Conservation (phyloP, 2,113 vertebrate genomes). For the Cariama cristata region DNA sequence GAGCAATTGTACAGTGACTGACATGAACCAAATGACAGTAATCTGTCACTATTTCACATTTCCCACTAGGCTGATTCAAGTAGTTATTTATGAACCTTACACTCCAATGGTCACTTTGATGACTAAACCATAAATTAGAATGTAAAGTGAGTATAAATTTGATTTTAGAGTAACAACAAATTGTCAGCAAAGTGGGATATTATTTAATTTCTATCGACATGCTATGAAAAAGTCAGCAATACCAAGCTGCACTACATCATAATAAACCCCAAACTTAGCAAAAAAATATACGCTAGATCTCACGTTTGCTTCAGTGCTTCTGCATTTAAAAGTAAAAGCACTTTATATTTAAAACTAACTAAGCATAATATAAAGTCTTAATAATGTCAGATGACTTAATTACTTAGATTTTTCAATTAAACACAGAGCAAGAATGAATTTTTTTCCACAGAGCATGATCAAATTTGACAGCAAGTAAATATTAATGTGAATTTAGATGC, state of each 20-base stretch:
- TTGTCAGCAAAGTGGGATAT: conserved; percentile 34
- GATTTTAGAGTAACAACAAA: conserved; percentile 59
- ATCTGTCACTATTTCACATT: conserved; percentile 48
- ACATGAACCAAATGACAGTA: conserved; percentile 51
- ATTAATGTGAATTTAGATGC: background rate
- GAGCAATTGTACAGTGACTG: background rate
- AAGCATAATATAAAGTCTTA: background rate
- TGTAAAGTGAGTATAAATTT: conserved; percentile 60
- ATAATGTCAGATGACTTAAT: background rate
- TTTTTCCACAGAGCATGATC: background rate
- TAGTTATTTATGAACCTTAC: conserved; percentile 58
- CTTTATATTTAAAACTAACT: too few species aligned
- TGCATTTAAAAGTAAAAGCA: conserved; percentile 23
- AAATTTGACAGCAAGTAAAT: background rate
- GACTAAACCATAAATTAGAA: conserved; percentile 72
- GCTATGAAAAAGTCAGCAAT: conserved; percentile 50
- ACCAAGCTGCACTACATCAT: conserved; percentile 21
- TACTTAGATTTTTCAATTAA: conserved; percentile 26
- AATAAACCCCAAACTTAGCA: background rate
- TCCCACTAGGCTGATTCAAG: conserved; percentile 19
- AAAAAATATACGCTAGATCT: background rate
- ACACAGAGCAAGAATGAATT: background rate
- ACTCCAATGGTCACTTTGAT: conserved; percentile 68
- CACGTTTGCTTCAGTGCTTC: background rate
- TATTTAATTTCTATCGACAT: conserved; percentile 62